These are phyloP conservation scores for Mirounga angustirostris DNA, from an alignment of 2,113 vertebrate genomes.

Conservation along the genomic window DNA sequence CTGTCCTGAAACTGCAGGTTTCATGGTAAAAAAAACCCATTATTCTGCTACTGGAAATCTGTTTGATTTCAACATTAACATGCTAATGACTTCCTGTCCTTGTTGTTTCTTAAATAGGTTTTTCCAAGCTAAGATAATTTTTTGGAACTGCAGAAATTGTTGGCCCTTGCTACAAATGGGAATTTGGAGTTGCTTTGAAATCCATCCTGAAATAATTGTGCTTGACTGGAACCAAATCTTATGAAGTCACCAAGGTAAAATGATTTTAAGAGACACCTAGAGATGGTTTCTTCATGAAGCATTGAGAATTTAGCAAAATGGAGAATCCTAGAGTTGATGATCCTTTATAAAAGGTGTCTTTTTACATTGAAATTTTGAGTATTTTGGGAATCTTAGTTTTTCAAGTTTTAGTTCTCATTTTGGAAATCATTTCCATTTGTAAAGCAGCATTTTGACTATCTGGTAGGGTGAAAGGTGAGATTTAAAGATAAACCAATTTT, in stretches of 20 bases:
- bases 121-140: constrained; percentile 78
- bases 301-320: neutral
- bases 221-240: constrained; percentile 87
- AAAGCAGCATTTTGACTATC: neutral
- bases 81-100: constrained; percentile 82
- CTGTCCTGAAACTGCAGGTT: constrained; percentile 52
- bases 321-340: neutral
- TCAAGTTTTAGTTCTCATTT: neutral
- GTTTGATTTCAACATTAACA: constrained; percentile 70
- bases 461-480: neutral
- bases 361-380: neutral
- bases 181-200: constrained; percentile 86
- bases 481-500: neutral
- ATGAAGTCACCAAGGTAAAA: constrained; percentile 89
- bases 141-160: constrained; percentile 86
- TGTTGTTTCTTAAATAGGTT: constrained; percentile 85
- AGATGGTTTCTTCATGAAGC: neutral
- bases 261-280: constrained; percentile 62
- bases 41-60: constrained; percentile 57
- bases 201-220: constrained; percentile 85
- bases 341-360: neutral
- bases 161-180: constrained; percentile 84
- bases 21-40: constrained; percentile 67
- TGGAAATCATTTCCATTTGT: constrained; percentile 34
- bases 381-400: neutral